Conservation (phyloP, 2,888 invertebrate genomes). For the Ochlodes sylvanus region DNA sequence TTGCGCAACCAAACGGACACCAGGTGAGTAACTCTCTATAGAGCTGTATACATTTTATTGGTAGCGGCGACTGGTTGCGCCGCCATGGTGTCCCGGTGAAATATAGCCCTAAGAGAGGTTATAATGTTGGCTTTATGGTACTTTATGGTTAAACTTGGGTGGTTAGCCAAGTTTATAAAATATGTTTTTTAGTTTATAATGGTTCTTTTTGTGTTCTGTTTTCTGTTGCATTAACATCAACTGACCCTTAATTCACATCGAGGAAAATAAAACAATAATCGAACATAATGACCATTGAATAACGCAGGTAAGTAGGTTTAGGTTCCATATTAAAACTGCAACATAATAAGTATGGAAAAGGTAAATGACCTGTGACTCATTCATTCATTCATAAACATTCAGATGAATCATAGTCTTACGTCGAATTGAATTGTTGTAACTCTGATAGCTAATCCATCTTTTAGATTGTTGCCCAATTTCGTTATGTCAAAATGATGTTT, state of each 20-base stretch:
- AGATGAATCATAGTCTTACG: constrained; percentile 58
- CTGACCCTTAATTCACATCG: not conserved
- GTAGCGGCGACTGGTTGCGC: no score
- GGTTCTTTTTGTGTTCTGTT: no score
- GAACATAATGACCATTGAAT: constrained; percentile 11
- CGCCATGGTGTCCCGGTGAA: no score
- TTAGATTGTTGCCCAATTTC: not conserved
- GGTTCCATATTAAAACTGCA: constrained; percentile 20
- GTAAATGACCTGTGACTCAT: constrained; percentile 68
- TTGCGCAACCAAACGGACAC: no score
- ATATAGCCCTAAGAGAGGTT: no score
- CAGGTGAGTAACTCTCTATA: no score
- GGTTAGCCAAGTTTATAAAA: no score
- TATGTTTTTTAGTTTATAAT: no score
- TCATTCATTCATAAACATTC: constrained; percentile 63
- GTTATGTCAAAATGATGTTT: not conserved
- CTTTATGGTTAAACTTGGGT: no score
- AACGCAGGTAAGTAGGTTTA: constrained; percentile 11
- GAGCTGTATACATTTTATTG: no score
- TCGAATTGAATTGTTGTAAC: constrained; percentile 16
- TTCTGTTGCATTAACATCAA: no score
- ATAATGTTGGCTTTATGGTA: no score
- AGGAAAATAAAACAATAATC: not conserved
- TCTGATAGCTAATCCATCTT: constrained; percentile 6
- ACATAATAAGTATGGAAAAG: constrained; percentile 45